Conservation (phyloP, 92 coral and sea anemone species). For the Epizoanthus illoricatus region DNA sequence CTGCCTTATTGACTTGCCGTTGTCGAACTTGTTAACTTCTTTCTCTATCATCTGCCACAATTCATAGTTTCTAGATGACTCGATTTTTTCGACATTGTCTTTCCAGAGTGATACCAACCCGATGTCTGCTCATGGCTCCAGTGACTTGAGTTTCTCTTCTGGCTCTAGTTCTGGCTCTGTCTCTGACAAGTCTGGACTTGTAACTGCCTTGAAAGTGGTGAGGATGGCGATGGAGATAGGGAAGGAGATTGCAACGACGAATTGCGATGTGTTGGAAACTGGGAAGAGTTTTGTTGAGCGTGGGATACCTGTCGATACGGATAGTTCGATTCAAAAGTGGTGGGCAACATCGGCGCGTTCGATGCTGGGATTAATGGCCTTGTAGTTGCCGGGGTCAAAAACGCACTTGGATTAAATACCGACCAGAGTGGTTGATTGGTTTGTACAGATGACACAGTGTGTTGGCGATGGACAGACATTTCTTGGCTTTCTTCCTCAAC, state of each 20-base stretch:
- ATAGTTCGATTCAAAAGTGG: not conserved
- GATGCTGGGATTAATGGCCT: not conserved
- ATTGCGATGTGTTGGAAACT: no score
- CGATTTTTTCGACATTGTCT: conserved; percentile 24
- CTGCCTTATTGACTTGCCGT: conserved; percentile 17
- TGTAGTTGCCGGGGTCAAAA: not conserved
- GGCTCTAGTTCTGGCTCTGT: not conserved
- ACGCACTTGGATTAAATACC: not conserved
- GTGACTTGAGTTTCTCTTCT: not conserved
- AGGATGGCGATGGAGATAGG: not conserved
- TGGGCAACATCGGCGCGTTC: not conserved
- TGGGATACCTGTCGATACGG: not conserved
- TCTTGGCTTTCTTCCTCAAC: not conserved
- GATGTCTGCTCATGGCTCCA: conserved; percentile 37
- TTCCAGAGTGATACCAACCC: conserved; percentile 34
- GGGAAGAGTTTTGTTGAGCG: not conserved
- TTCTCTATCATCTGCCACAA: conserved; percentile 25
- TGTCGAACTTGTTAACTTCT: conserved; percentile 27
- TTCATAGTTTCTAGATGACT: conserved; percentile 15
- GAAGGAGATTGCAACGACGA: not conserved
- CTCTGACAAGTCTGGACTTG: not conserved
- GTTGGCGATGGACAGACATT: not conserved
- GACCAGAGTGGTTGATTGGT: not conserved
- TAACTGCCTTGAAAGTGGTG: not conserved
- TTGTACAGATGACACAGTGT: not conserved